phyloP scores from a whole-genome alignment of 2,113 vertebrate genomes.

The Perognathus longimembris region DNA sequence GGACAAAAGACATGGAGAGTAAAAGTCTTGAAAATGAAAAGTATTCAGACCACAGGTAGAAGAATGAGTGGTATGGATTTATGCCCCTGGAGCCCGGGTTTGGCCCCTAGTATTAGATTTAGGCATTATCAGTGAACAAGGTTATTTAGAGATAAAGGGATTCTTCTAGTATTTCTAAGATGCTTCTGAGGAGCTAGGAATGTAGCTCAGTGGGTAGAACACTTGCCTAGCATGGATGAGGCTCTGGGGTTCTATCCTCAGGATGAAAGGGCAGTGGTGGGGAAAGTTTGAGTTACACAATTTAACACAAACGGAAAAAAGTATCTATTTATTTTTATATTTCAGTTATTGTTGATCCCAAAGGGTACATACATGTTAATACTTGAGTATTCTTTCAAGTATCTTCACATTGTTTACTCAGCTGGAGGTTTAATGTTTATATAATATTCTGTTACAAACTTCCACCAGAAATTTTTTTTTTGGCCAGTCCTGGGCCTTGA shows the following conservation, averaged over 20 bases:
- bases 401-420: conserved; percentile 36
- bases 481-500: no score
- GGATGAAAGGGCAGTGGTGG: no score
- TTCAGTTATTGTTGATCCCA: conserved; percentile 44
- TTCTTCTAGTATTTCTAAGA: neutral
- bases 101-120: conserved; percentile 1
- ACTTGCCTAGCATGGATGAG: no score
- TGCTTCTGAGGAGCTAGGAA: no score
- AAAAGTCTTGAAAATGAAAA: conserved; percentile 34
- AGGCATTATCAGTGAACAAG: neutral
- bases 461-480: no score
- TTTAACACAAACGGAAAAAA: conserved; percentile 57
- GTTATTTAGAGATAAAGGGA: conserved; percentile 25
- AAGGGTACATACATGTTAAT: no score
- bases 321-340: neutral
- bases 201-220: no score
- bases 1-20: conserved; percentile 17
- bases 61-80: neutral
- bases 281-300: neutral
- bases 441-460: conserved; percentile 25
- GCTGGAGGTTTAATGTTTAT: conserved; percentile 36
- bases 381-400: conserved; percentile 55
- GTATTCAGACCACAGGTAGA: neutral
- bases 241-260: no score
- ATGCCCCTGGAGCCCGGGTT: conserved; percentile 34